phyloP scores from a whole-genome alignment of 2,113 vertebrate species.

The Pseudolaguvia tuberculata region DNA sequence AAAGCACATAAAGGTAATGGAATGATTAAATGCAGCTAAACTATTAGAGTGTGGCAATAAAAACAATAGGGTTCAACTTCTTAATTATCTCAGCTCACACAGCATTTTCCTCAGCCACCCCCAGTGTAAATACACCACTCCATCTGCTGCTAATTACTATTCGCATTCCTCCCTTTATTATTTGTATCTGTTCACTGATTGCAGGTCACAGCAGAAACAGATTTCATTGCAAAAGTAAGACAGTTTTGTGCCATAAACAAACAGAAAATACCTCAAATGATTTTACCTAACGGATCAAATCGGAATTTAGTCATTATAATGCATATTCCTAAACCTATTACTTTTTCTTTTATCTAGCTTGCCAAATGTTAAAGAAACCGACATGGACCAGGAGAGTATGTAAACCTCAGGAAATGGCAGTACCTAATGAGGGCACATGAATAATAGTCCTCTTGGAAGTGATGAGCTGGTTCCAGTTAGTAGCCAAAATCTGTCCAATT shows the following conservation, averaged over 20 bases:
- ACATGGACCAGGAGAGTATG: too few species aligned
- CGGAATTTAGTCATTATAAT: not conserved
- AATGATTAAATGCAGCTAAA: conserved; percentile 99
- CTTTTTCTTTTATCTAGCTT: too few species aligned
- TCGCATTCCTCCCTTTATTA: conserved; percentile 81
- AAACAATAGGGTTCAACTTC: conserved; percentile 99
- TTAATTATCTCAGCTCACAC: conserved; percentile 99
- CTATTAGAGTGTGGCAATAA: conserved; percentile 74
- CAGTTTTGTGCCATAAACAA: not conserved
- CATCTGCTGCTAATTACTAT: conserved; percentile 99
- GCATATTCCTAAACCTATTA: not conserved
- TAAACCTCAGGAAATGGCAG: conserved; percentile 62
- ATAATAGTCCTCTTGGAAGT: conserved; percentile 97
- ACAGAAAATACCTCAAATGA: not conserved
- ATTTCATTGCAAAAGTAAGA: not conserved
- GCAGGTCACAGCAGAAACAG: conserved; percentile 28
- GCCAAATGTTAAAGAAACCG: not conserved
- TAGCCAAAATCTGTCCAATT: conserved; percentile 95
- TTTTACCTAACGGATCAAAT: not conserved
- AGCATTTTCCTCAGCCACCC: conserved; percentile 97
- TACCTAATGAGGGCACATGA: conserved; percentile 99
- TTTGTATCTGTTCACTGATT: conserved; percentile 23
- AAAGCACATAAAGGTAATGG: conserved; percentile 82
- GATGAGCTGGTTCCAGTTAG: conserved; percentile 98
- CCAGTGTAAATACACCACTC: conserved; percentile 99